A percentile compares a stretch with the other conserved stretches of the same genome.
Evolutionary conservation across 2,888 invertebrate genomes (phyloP).

Genomic region (Epinotia bilunana): DNA sequence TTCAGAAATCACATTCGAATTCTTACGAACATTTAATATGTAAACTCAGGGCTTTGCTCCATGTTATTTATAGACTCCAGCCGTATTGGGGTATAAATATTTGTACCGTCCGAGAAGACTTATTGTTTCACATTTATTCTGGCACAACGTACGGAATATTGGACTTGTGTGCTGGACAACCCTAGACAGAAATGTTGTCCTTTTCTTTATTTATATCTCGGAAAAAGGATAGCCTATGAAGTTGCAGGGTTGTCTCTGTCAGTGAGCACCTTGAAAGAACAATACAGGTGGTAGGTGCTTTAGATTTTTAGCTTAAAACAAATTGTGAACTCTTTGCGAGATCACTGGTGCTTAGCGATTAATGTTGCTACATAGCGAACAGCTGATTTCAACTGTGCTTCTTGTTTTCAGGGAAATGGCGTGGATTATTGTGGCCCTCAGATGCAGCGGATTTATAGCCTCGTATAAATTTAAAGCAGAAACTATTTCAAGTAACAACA

Average conservation of each 20-base stretch:
- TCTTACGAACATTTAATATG: slow-evolving; percentile 25
- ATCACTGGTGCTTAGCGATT: slow-evolving; percentile 17
- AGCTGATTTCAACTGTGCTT: slow-evolving; percentile 17
- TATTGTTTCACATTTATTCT: slow-evolving; percentile 42
- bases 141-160: slow-evolving; percentile 15
- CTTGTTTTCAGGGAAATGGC: slow-evolving; percentile 18
- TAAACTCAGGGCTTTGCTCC: slow-evolving; percentile 10
- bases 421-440: slow-evolving; percentile 18
- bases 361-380: slow-evolving; percentile 13
- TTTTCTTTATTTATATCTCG: not conserved
- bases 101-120: slow-evolving; percentile 36
- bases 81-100: slow-evolving; percentile 42
- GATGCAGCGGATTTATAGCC: slow-evolving; percentile 11
- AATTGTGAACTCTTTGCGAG: slow-evolving; percentile 28
- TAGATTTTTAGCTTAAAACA: slow-evolving; percentile 27
- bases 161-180: not conserved
- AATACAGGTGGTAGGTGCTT: slow-evolving; percentile 12
- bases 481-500: not conserved
- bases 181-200: slow-evolving; percentile 10
- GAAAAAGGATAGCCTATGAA: slow-evolving; percentile 6
- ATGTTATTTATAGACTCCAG: slow-evolving; percentile 30
- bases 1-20: slow-evolving; percentile 25
- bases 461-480: not conserved
- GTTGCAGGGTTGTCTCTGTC: not conserved
- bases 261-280: slow-evolving; percentile 5